Conservation (phyloP, 2,888 invertebrate species). For the Agrypnus murinus region DNA sequence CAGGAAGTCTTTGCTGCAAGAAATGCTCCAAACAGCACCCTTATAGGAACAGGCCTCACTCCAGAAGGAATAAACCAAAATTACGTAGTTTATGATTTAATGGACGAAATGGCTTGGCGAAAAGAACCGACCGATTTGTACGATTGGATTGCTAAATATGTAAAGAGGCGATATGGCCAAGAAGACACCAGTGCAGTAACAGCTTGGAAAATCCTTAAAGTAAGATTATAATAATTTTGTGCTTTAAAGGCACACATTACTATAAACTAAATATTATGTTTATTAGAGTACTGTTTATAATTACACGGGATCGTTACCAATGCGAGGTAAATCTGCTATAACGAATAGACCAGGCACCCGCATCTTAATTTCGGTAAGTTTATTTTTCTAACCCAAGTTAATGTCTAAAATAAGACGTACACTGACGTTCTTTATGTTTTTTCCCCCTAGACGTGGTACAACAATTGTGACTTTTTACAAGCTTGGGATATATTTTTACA, state of each 20-base stretch:
- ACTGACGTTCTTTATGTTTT: too few species aligned
- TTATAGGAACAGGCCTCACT: conserved; percentile 93
- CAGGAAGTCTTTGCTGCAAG: conserved; percentile 80
- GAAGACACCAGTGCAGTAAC: conserved; percentile 73
- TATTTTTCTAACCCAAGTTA: too few species aligned
- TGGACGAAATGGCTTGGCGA: conserved; percentile 88
- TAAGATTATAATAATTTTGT: conserved; percentile 60
- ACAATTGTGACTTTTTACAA: conserved; percentile 68
- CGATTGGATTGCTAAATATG: conserved; percentile 80
- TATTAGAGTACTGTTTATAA: conserved; percentile 81
- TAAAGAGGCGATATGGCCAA: conserved; percentile 81
- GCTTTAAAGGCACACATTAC: too few species aligned
- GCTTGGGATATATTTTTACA: conserved; percentile 72
- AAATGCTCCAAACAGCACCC: conserved; percentile 78
- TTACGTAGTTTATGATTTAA: conserved; percentile 93
- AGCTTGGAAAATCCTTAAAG: conserved; percentile 81
- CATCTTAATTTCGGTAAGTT: conserved; percentile 76
- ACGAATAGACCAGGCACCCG: conserved; percentile 81
- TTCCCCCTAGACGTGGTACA: conserved; percentile 84
- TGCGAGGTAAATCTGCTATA: conserved; percentile 85
- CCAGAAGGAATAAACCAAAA: conserved; percentile 98
- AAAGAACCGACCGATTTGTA: conserved; percentile 74
- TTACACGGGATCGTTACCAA: conserved; percentile 76
- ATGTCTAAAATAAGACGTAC: too few species aligned
- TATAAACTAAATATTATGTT: too few species aligned